phyloP scores from a whole-genome alignment of 2,888 invertebrate species.

The Luperina nickerlii region DNA sequence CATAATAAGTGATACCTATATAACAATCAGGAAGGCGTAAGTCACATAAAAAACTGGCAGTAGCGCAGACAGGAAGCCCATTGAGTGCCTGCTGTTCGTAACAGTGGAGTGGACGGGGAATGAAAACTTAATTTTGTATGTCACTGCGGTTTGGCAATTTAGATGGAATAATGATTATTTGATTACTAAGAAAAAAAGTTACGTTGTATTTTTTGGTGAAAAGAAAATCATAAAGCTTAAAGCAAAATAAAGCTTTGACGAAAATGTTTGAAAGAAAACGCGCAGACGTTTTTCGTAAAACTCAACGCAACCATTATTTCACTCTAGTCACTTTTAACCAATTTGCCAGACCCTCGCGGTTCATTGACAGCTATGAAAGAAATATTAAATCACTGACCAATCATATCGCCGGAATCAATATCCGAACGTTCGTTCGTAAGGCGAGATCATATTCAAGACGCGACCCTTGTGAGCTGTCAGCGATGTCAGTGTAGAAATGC shows the following conservation, averaged over 20 bases:
- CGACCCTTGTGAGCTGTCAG: constrained; percentile 61
- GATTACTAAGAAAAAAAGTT: background rate
- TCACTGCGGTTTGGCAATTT: constrained; percentile 17
- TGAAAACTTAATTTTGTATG: constrained; percentile 48
- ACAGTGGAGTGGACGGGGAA: constrained; percentile 49
- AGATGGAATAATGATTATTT: background rate
- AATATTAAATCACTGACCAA: constrained; percentile 59
- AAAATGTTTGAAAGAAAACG: constrained; percentile 5
- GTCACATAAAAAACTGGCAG: constrained; percentile 59
- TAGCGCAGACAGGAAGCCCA: constrained; percentile 58
- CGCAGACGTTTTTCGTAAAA: background rate
- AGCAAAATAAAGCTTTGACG: background rate
- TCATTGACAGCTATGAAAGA: constrained; percentile 32
- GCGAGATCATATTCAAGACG: constrained; percentile 52
- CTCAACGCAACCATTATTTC: constrained; percentile 14
- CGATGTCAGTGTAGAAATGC: constrained; percentile 54
- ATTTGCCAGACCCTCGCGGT: constrained; percentile 25
- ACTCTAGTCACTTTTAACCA: constrained; percentile 37
- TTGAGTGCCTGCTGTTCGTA: constrained; percentile 48
- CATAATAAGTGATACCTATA: constrained; percentile 54
- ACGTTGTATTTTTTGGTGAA: background rate
- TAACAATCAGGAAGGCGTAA: constrained; percentile 62
- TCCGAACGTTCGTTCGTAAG: constrained; percentile 42
- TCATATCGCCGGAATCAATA: constrained; percentile 47
- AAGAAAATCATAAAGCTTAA: background rate